Conservation (phyloP, 2,113 vertebrate species). For the Atherinomorus stipes region DNA sequence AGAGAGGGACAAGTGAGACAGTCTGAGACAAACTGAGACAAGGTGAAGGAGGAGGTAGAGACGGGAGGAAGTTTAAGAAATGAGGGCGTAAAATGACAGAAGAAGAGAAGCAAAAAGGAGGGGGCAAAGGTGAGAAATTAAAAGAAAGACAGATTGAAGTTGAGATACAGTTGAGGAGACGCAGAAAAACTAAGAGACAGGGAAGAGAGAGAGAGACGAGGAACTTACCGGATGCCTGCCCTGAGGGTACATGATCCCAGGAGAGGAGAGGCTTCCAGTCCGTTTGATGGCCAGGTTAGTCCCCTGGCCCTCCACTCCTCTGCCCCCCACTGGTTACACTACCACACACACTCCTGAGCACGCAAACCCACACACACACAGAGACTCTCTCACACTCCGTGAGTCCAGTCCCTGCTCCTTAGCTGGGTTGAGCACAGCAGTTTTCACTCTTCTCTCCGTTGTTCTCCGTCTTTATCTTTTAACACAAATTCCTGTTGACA, state of each 20-base stretch:
- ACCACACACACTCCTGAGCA: slow-evolving; percentile 37
- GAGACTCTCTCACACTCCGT: slow-evolving; percentile 25
- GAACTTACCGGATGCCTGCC: slow-evolving; percentile 86
- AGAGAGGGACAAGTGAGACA: slow-evolving; percentile 21
- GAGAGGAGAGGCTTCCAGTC: slow-evolving; percentile 81
- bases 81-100: background rate
- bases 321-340: slow-evolving; percentile 72
- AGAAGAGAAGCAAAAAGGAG: background rate
- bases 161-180: slow-evolving; percentile 9
- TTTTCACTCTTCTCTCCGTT: slow-evolving; percentile 48
- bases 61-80: background rate
- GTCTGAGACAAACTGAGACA: slow-evolving; percentile 14
- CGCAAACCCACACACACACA: slow-evolving; percentile 37
- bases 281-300: slow-evolving; percentile 80
- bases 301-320: slow-evolving; percentile 81
- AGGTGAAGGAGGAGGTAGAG: slow-evolving; percentile 10
- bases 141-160: slow-evolving; percentile 10
- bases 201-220: slow-evolving; percentile 18
- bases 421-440: slow-evolving; percentile 51
- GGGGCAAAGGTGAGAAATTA: slow-evolving; percentile 8
- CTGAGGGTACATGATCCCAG: slow-evolving; percentile 87
- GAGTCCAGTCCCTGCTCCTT: slow-evolving; percentile 57
- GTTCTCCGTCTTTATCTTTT: slow-evolving; percentile 33
- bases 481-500: slow-evolving; percentile 59
- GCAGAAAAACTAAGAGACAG: background rate